Evolutionary conservation across 2,113 vertebrate species (phyloP).

Genomic region (Eleginops maclovinus): DNA sequence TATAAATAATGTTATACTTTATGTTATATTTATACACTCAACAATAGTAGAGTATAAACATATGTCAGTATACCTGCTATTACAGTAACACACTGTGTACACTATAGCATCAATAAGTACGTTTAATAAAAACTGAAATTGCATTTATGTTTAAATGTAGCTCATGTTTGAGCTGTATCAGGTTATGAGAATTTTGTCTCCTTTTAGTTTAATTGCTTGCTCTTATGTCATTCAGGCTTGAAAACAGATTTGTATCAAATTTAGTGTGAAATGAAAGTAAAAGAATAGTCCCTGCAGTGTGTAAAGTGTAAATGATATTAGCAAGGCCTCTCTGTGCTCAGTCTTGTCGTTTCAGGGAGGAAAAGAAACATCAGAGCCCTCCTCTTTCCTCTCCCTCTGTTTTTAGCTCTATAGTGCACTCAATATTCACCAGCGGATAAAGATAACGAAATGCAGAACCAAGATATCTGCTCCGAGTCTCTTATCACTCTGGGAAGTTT

Average conservation of each 20-base stretch:
- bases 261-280: slow-evolving; percentile 28
- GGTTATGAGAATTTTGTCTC: neutral
- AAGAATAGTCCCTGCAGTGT: neutral
- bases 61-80: too few relatives aligned
- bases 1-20: too few relatives aligned
- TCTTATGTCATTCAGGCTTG: neutral
- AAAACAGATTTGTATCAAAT: neutral
- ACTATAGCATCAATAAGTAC: too few relatives aligned
- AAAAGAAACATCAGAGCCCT: slow-evolving; percentile 50
- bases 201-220: neutral
- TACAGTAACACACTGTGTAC: too few relatives aligned
- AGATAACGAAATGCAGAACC: slow-evolving; percentile 52
- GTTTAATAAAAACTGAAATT: too few relatives aligned
- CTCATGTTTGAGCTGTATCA: too few relatives aligned
- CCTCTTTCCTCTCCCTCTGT: slow-evolving; percentile 59
- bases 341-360: slow-evolving; percentile 52
- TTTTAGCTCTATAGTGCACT: slow-evolving; percentile 49
- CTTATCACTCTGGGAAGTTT: slow-evolving; percentile 24
- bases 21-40: too few relatives aligned
- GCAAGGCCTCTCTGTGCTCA: neutral
- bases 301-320: slow-evolving; percentile 10
- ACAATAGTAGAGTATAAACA: too few relatives aligned
- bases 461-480: slow-evolving; percentile 30
- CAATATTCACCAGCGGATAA: slow-evolving; percentile 40
- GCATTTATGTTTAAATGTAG: too few relatives aligned